Evolutionary conservation across 2,113 vertebrate species (phyloP), one percentile per base, ranked within the genome.

Genomic region (Corvus moneduloides): DNA sequence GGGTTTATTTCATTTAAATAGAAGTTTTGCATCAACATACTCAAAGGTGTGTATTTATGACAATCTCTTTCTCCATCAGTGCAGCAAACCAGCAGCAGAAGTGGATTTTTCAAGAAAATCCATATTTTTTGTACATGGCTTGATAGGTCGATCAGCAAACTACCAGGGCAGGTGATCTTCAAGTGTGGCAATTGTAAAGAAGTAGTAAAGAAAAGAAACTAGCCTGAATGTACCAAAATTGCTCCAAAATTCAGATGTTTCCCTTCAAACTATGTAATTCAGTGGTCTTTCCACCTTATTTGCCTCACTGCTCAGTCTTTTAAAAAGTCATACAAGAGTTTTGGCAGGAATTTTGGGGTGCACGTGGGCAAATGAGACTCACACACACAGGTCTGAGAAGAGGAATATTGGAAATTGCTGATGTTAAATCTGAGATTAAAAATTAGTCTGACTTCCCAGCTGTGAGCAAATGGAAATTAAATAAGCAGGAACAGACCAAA

Each of bases 381-480:
- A 51, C 12, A 14, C 13, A 79, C 44, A 10, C 5, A 55, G 21
- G 7, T 26, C 6, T 2, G 8, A 87, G 56, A 54, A 77, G 28
- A 72, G 41, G 19, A 94, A 87, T 24, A 49, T 1, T 87, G 66
- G 64, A 83, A 72, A 67, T 44, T 13, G 4, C 18, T 83, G 10
- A n/a, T 44, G 30, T 69, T 92, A 93, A 93, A 91, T 72, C 64
- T 94, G 75, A 84, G 73, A 66, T 83, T 74, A 46, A 79, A 76
- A 78, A 87, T 94, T 30, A 46, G 35, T 93, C 77, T 87, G 46
- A 20, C 49, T 95, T 94, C 41, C 51, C 51, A 10, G 14, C 48
- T 30, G 17, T 64, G 43, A 66, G 18, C 26, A 86, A 94, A 89
- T 9, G 15, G 55, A 91, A 96, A 97, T 96, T 71, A 87, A 95